Evolutionary conservation across 2,888 invertebrate species (phyloP).

Genomic region (Sialis fuliginosa): DNA sequence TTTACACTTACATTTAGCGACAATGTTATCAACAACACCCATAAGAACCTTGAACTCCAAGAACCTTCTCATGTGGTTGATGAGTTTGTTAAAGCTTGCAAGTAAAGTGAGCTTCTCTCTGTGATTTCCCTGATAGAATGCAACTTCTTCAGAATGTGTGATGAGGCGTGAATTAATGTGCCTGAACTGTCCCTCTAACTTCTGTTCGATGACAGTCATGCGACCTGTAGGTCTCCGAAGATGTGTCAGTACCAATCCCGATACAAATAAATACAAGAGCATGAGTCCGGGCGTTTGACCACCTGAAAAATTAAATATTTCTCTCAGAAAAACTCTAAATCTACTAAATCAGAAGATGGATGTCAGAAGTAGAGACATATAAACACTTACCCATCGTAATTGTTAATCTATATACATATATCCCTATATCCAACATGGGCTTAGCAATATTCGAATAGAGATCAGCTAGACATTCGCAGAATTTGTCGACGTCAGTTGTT

Average conservation of each 20-base stretch:
- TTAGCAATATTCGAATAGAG: constrained; percentile 94
- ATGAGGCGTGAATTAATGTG: constrained; percentile 93
- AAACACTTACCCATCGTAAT: constrained; percentile 51
- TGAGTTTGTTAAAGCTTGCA: constrained; percentile 77
- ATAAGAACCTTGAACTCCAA: constrained; percentile 78
- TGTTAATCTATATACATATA: constrained; percentile 82
- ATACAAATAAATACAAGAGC: constrained; percentile 71
- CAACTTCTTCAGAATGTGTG: constrained; percentile 91
- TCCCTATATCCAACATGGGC: constrained; percentile 83
- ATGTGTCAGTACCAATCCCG: constrained; percentile 74
- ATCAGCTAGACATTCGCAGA: constrained; percentile 89
- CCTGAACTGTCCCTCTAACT: constrained; percentile 95
- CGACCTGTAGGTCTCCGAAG: constrained; percentile 71
- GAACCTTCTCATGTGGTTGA: constrained; percentile 68
- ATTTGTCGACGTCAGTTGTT: constrained; percentile 93
- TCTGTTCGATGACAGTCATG: constrained; percentile 87
- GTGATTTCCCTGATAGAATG: constrained; percentile 64
- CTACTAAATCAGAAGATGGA: no score
- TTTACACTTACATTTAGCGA: constrained; percentile 72
- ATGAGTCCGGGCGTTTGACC: constrained; percentile 79
- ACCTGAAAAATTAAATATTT: constrained; percentile 18
- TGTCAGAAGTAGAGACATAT: no score
- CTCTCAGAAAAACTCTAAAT: no score
- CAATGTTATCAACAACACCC: constrained; percentile 90
- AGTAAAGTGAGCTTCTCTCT: constrained; percentile 77